Evolutionary conservation across 2,888 invertebrate species (phyloP).

Genomic region (Orgyia antiqua): DNA sequence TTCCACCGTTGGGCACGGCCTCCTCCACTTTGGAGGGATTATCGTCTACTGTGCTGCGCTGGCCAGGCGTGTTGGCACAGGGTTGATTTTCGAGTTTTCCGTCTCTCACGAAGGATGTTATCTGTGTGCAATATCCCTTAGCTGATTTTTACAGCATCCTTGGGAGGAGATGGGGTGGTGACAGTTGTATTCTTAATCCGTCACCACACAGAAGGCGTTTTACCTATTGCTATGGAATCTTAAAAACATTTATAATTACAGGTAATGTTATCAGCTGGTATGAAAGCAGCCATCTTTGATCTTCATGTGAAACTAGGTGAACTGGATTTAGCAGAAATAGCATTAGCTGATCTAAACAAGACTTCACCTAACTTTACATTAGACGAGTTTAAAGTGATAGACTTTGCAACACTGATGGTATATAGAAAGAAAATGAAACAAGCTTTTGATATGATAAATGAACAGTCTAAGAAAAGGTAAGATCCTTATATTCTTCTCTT

Average conservation of each 20-base stretch:
- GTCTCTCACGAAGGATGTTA: too few relatives aligned
- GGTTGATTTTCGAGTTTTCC: too few relatives aligned
- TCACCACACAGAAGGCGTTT: too few relatives aligned
- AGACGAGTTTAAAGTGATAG: slow-evolving; percentile 82
- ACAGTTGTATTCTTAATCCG: too few relatives aligned
- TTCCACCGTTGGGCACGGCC: too few relatives aligned
- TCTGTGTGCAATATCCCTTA: too few relatives aligned
- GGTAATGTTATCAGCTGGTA: slow-evolving; percentile 80
- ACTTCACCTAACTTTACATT: slow-evolving; percentile 75
- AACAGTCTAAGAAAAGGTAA: slow-evolving; percentile 67
- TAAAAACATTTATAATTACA: slow-evolving; percentile 17
- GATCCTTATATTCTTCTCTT: background rate
- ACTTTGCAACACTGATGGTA: slow-evolving; percentile 79
- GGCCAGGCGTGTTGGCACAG: too few relatives aligned
- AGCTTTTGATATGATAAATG: slow-evolving; percentile 66
- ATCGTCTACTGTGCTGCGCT: too few relatives aligned
- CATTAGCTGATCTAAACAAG: slow-evolving; percentile 71
- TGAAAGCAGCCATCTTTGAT: slow-evolving; percentile 81
- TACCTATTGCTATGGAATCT: too few relatives aligned
- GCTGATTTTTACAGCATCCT: too few relatives aligned
- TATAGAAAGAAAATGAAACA: slow-evolving; percentile 56
- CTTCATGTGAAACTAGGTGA: slow-evolving; percentile 77
- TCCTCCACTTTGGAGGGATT: too few relatives aligned
- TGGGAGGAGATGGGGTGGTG: too few relatives aligned
- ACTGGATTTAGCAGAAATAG: slow-evolving; percentile 70